Base-by-base conservation (phyloP, 2,797 vertebrate genomes). In the Bucorvus abyssinicus region DNA sequence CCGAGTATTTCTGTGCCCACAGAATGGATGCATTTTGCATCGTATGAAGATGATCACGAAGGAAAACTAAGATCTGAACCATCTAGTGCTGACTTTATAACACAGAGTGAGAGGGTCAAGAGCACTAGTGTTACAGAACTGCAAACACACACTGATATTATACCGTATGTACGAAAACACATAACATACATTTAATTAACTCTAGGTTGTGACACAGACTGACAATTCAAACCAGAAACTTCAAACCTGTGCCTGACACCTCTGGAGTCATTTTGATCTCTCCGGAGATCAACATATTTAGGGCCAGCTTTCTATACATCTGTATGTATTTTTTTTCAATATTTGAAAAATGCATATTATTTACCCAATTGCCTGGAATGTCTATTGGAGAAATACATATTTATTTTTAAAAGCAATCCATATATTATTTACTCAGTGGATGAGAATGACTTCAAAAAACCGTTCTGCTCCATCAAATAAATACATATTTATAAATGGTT, bases 401-500 rank as follows among this genome's bases (percentile, higher is more conserved):
- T 97, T 96, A 96, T 96, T 95, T 95, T 96, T 96, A 95, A 97
- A 95, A 95, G 88, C 78, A 94, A 97, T 94, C 93, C 90, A 95
- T 95, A 96, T 93, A 97, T 97, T 97, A 97, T 95, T 97, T 96
- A 96, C 95, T 96, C 82, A 91, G 96, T 93, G 82, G 90, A 95
- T 95, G 89, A 96, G 92, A 97, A 96, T 83, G 82, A 92, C 83
- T 97, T 95, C 67, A 93, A 96, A 97, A 96, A 91, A 53, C n/a
- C 6, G 80, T 94, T 97, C 96, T 94, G 96, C 89, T 95, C 95
- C 82, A 91, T 88, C 93, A 97, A 97, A 95, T 96, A 97, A 97
- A 97, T 97, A 97, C 94, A 97, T 97, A 97, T 96, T 97, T 97
- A 97, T 94, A 95, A 94, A 96, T 91, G 89, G 71, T 68, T 97